Base-by-base conservation (phyloP, 2,797 vertebrate species). In the Hypotaenidia philippensis region DNA sequence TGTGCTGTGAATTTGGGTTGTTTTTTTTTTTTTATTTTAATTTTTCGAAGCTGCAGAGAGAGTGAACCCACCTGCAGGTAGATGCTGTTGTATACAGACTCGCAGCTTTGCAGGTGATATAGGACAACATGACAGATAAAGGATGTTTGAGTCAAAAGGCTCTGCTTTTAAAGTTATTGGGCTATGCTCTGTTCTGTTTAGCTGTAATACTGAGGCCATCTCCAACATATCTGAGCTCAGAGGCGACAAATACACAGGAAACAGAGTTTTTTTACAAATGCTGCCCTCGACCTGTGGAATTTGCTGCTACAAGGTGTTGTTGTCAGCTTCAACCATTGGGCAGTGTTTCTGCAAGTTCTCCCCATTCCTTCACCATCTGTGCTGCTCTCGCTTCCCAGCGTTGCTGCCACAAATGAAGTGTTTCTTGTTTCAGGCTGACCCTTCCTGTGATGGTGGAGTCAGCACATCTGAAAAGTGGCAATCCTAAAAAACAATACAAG, bases 21-120 rank as follows among this genome's bases (percentile, higher is more conserved):
- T 7, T 41, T 6, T 15, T 41, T 41, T 65, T 63, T 66, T 57
- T 50, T 29, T 2, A 32, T 77, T 88, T 88, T 59, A 29, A 9
- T 69, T 90, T 57, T 31, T 27, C 59, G 56, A 92, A 82, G 47
- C 69, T 38, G 63, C 36, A 66, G 82, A 52, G 55, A 56, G 56
- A 83, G 21, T 0, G 0, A 89, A 63, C 34, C 27, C 34, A 63
- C 65, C 45, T 66, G 21, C 0, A 0, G 63, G 32, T 23, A 79
- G 65, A 55, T 50, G 61, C 36, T 66, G 38, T 29, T 66, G 20
- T 55, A 21, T 59, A 45, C 11, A 17, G n/a, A 52, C 52, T 75
- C 6, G 0, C 38, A 87, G 22, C 27, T 87, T 74, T 64, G 38
- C 22, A 59, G 71, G 19, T 71, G 11, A 47, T 57, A 22, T 3